Conservation (phyloP, 2,797 vertebrate genomes). For the Clarias pachynema region DNA sequence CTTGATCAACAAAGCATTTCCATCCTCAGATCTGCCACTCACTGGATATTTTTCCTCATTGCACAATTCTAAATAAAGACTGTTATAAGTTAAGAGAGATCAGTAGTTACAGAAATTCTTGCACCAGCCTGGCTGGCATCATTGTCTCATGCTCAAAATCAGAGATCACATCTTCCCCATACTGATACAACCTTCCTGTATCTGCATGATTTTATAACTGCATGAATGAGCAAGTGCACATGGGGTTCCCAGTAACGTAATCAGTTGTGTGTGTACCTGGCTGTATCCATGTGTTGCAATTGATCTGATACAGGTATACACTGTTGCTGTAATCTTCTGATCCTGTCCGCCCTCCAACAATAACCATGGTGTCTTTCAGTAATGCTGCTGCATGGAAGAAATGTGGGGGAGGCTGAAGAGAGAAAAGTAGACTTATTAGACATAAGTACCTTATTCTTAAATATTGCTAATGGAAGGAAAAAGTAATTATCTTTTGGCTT, state of each 20-base stretch:
- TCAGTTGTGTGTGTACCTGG: constrained; percentile 68
- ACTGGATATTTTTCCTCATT: neutral
- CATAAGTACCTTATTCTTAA: neutral
- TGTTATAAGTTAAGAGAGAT: neutral
- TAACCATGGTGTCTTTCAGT: constrained; percentile 90
- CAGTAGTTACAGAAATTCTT: neutral
- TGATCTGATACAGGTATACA: constrained; percentile 88
- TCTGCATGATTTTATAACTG: neutral
- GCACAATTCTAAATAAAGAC: neutral
- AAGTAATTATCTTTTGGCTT: neutral
- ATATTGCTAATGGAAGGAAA: neutral
- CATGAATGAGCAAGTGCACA: neutral
- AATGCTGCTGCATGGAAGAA: constrained; percentile 88
- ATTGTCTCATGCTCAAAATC: neutral
- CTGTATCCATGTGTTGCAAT: constrained; percentile 90
- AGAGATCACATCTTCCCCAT: neutral
- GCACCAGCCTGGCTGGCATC: neutral
- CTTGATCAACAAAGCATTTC: neutral
- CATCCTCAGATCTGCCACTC: neutral
- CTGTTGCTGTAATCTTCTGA: constrained; percentile 86
- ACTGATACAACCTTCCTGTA: neutral
- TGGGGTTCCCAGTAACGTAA: neutral
- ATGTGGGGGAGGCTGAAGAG: constrained; percentile 80
- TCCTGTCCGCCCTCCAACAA: constrained; percentile 85
- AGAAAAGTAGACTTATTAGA: neutral